Evolutionary conservation across 2,113 vertebrate species (phyloP), one percentile per base, ranked within the genome.

Genomic region (Tachycineta bicolor): DNA sequence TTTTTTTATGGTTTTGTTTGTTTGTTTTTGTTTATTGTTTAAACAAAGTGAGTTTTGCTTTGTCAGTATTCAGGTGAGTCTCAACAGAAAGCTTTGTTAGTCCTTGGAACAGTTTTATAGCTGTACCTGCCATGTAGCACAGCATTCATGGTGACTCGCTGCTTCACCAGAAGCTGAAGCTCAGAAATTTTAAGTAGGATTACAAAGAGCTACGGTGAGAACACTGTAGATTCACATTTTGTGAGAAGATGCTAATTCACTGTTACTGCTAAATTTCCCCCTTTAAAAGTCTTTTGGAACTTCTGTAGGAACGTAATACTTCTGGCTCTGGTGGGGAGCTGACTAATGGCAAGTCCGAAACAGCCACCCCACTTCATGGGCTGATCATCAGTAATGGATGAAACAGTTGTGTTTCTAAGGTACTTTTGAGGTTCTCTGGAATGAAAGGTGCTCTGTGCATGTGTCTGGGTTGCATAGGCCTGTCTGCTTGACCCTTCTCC

Each of bases 21-120:
- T 37, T 37, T 37, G 37, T 37, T 37, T 73, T 56, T 47, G 26
- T 50, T 55, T 71, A 18, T 70, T 50, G 25, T 65, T 56, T 28
- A 52, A 93, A 81, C 3, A 3, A 75, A 86, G 55, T 55, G 43
- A 95, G 59, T 80, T 83, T 91, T 73, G 59, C 65, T 79, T 69
- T 91, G 65, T 93, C 78, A 65, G 31, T 64, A 5, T 76, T 83
- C 63, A 92, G 79, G 59, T 93, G 91, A 91, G 85, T 95, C 64
- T 75, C 47, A 43, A 23, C 39, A 75, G 37, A 90, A 60, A 46
- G 78, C 82, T 64, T 10, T 73, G 4, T 76, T 69, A 76, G 59
- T 85, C 62, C 78, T 83, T 87, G 82, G 39, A 46, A 28, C 0
- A 0, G 62, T 80, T 91, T 68, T 73, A 5, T 73, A 73, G 59